Percentiles rank a stretch among this genome's conserved stretches.
Evolutionary conservation across 2,113 vertebrate genomes (phyloP).

Genomic region (Caloenas nicobarica): DNA sequence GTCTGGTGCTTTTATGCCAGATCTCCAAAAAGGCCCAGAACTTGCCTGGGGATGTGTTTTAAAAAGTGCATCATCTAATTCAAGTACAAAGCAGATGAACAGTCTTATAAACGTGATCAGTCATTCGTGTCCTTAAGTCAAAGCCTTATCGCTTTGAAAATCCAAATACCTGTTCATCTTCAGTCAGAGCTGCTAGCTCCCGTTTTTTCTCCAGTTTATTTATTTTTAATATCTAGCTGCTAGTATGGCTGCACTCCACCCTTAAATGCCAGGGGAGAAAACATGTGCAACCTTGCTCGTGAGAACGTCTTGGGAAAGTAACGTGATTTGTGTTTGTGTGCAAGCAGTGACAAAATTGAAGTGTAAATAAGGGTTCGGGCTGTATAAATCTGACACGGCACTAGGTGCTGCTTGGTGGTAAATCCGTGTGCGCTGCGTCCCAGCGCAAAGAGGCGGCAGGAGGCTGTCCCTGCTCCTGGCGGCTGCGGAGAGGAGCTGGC

Average conservation of each 20-base stretch:
- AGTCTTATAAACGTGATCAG: neutral
- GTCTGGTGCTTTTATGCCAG: neutral
- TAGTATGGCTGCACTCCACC: neutral
- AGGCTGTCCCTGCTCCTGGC: neutral
- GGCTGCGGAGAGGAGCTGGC: neutral
- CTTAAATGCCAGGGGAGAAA: neutral
- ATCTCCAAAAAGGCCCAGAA: neutral
- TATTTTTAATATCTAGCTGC: slow-evolving; percentile 14
- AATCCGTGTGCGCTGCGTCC: neutral
- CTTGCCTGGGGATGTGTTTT: neutral
- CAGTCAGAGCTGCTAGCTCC: neutral
- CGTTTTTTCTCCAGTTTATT: neutral
- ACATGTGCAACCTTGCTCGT: neutral
- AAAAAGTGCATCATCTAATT: neutral
- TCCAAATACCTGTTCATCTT: neutral
- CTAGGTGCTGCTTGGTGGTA: neutral
- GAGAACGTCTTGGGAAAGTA: neutral
- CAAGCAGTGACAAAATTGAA: neutral
- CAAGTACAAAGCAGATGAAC: neutral
- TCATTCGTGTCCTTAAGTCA: neutral
- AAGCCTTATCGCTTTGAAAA: neutral
- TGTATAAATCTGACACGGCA: neutral
- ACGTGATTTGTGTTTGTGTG: neutral
- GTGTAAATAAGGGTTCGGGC: neutral
- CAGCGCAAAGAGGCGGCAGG: neutral